Conservation (phyloP, 2,888 invertebrate species). For the Lumbricus terrestris region DNA sequence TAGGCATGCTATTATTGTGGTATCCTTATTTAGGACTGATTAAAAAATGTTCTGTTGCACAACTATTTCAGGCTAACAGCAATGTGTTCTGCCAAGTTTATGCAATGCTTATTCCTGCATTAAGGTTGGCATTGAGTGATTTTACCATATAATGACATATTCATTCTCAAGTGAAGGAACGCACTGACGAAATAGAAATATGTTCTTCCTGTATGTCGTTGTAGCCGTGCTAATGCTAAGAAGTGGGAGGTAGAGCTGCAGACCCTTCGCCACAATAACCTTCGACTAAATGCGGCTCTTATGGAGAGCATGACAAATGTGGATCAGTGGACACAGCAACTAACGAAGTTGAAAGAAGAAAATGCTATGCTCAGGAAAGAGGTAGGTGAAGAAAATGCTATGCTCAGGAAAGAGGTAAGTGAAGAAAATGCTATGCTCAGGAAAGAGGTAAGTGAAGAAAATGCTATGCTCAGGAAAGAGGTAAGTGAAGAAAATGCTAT, state of each 20-base stretch:
- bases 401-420: too few species aligned
- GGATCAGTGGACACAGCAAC: slow-evolving; percentile 27
- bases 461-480: too few species aligned
- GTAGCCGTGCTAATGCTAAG: slow-evolving; percentile 22
- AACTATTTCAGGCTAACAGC: too few species aligned
- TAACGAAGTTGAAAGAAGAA: background rate
- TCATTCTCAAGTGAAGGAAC: background rate
- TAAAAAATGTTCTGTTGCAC: too few species aligned
- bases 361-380: slow-evolving; percentile 16
- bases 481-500: background rate
- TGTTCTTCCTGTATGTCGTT: background rate
- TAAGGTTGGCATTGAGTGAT: too few species aligned
- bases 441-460: slow-evolving; percentile 19
- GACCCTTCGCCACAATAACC: slow-evolving; percentile 22
- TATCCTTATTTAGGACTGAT: too few species aligned
- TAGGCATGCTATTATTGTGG: too few species aligned
- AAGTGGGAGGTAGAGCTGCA: slow-evolving; percentile 25
- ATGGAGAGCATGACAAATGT: slow-evolving; percentile 26
- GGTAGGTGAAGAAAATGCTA: too few species aligned
- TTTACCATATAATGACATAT: background rate
- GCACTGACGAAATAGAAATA: too few species aligned
- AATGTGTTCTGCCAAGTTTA: too few species aligned
- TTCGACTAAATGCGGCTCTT: slow-evolving; percentile 19
- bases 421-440: too few species aligned
- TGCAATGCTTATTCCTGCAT: too few species aligned